These are phyloP conservation scores for Cheilosia grossa DNA, from an alignment of 2,888 invertebrate species.

Conservation along the genomic window DNA sequence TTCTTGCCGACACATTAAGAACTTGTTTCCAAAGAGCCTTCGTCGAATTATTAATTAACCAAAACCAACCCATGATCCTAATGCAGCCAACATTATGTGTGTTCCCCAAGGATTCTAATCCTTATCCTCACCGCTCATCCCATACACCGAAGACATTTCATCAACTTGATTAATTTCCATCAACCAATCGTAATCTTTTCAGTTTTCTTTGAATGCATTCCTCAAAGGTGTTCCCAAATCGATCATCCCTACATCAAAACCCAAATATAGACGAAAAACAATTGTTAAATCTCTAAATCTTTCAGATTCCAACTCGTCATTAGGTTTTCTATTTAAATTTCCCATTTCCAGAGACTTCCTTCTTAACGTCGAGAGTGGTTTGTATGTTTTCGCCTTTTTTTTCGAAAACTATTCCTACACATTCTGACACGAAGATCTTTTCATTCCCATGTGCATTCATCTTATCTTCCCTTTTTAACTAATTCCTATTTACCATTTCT, in stretches of 20 bases:
- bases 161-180: slow-evolving; percentile 69
- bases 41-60: slow-evolving; percentile 40
- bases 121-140: slow-evolving; percentile 38
- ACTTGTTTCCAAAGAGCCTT: too few species aligned
- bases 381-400: slow-evolving; percentile 25
- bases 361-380: slow-evolving; percentile 49
- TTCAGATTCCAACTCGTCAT: slow-evolving; percentile 37
- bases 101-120: slow-evolving; percentile 48
- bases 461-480: slow-evolving; percentile 70
- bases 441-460: slow-evolving; percentile 58
- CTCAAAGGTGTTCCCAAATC: slow-evolving; percentile 67
- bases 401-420: slow-evolving; percentile 39
- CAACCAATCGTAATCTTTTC: slow-evolving; percentile 39
- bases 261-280: slow-evolving; percentile 43
- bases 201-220: slow-evolving; percentile 39
- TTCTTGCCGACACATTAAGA: too few species aligned
- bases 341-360: slow-evolving; percentile 62
- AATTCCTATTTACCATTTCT: slow-evolving; percentile 73
- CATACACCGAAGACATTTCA: slow-evolving; percentile 21
- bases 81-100: neutral
- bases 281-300: slow-evolving; percentile 54
- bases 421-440: slow-evolving; percentile 12
- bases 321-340: slow-evolving; percentile 63
- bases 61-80: neutral
- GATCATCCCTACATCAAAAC: slow-evolving; percentile 69